These are phyloP conservation scores for Tigriopus californicus DNA, from an alignment of 2,888 invertebrate genomes.

Conservation along the genomic window DNA sequence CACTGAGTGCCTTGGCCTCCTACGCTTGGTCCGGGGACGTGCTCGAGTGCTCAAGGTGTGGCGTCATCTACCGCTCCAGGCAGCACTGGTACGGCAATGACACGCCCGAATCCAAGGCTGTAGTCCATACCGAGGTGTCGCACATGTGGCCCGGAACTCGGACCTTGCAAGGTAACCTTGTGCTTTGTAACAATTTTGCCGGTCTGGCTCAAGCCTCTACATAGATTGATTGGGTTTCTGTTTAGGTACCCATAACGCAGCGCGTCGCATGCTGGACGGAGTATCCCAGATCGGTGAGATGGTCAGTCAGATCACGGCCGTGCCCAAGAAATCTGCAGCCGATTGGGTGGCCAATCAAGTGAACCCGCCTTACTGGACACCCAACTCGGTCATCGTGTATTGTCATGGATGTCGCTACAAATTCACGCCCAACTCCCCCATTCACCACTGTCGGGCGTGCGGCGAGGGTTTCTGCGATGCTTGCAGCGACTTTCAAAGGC, in stretches of 20 bases:
- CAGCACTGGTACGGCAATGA: slow-evolving; percentile 65
- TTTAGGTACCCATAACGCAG: slow-evolving; percentile 36
- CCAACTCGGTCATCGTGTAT: slow-evolving; percentile 31
- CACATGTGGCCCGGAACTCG: slow-evolving; percentile 44
- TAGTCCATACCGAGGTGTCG: slow-evolving; percentile 43
- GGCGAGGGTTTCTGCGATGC: slow-evolving; percentile 57
- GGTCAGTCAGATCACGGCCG: slow-evolving; percentile 43
- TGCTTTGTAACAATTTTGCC: too few relatives aligned
- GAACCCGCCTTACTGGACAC: slow-evolving; percentile 59
- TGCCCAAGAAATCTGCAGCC: slow-evolving; percentile 46
- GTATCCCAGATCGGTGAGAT: slow-evolving; percentile 42
- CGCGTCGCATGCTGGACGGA: slow-evolving; percentile 43
- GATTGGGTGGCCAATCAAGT: slow-evolving; percentile 58
- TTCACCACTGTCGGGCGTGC: slow-evolving; percentile 57
- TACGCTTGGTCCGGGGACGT: slow-evolving; percentile 54
- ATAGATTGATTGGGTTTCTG: too few relatives aligned
- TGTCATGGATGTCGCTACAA: slow-evolving; percentile 45
- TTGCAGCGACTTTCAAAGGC: slow-evolving; percentile 45
- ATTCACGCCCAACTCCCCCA: slow-evolving; percentile 35
- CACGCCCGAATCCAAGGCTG: slow-evolving; percentile 38
- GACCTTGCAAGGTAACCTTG: slow-evolving; percentile 18
- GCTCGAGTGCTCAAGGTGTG: slow-evolving; percentile 36
- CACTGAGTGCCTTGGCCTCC: slow-evolving; percentile 48
- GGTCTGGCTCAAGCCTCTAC: too few relatives aligned
- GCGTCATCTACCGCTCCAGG: slow-evolving; percentile 48